Base-by-base conservation (phyloP, 2,888 invertebrate species). In the Drosophila vallismaia region DNA sequence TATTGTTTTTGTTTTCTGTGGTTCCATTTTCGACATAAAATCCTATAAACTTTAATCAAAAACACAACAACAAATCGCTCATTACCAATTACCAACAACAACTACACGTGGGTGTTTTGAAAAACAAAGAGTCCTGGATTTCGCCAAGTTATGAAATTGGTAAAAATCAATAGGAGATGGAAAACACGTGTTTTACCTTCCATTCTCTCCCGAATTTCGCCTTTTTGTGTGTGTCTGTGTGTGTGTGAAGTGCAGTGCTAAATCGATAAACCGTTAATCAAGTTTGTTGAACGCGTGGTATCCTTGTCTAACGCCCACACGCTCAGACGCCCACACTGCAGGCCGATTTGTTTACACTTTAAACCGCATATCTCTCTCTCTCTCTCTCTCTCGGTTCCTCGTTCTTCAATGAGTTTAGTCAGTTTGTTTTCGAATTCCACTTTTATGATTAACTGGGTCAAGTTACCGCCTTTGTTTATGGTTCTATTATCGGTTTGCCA, bases 101-200 rank as follows among this genome's bases (percentile, higher is more conserved):
- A 58, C 24, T 49, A 45, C 75, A 71, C 73, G 77, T 83, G 75
- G 44, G 42, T 45, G 7, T 28, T 9, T 19, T 19, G 19, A 19
- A 19, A 33, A 7, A 48, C 29, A 60, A 44, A 7, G 14, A 44
- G 24, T 44, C 42, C 44, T 40, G 12, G 19, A 26, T 54, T 58
- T 44, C 58, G 26, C 26, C 29, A 49, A 49, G 59, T 69, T 69
- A 69, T 69, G 71, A 49, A 69, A 69, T 53, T 69, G 80, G 81
- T 80, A 86, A 86, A 82, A 82, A 82, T 82, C 82, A 86, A 82
- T 82, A 82, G 45, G 75, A 52, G 54, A 56, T 64, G 58, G 51
- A 49, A 76, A 66, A 46, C 85, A 85, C 77, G 77, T 85, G 74
- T 38, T 80, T 40, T 19, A 26, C 42, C 59, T 48, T 14, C 24